Base-by-base conservation (phyloP, 2,888 invertebrate genomes). In the Tanypteryx hageni region DNA sequence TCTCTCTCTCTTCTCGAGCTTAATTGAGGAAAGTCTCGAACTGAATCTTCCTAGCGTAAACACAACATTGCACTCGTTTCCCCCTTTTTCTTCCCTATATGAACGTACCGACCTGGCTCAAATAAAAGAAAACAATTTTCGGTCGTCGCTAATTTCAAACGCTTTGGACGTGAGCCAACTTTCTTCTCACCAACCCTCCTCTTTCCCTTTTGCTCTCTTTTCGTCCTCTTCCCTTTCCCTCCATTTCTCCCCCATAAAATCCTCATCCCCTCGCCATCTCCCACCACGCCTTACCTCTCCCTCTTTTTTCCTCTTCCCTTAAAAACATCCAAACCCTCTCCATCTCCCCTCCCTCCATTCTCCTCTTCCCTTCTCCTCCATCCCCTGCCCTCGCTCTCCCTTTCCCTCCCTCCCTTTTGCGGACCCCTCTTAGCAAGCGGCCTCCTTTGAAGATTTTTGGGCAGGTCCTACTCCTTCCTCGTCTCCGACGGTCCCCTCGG, bases 391-490 rank as follows among this genome's bases (percentile, higher is more conserved):
- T 14, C 31, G 10, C 82, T 18, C 83, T 57, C 57, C 83, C 27
- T 10, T 9, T 64, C 61, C 22, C 10, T 14, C 56, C 11, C 83
- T 44, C 57, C 10, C 56, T 61, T 31, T 18, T 31, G 27, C 61
- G n/a, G 8, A 44, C 61, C 76, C 76, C 76, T 76, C 76, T 27
- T 13, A 27, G 76, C n/a, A 68, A 11, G 68, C 89, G 89, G 89
- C 64, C 18, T 64, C 68, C 89, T 89, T 89, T 89, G 89, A 89
- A 89, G 89, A 68, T 22, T 86, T 86, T 86, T 86, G 57, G 68
- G 64, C 44, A 61, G 44, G 27, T n/a, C 11, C 89, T 44, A 8
- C 61, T 31, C 64, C 61, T 57, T 85, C n/a, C 57, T 44, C 85
- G 64, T 64, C 64, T 64, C 76, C 76, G 22, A 76, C 13, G 76